Percentiles rank a stretch among this genome's conserved stretches.
Conservation (phyloP, 64 coral and sea anemone genomes). For the Trachythela sp. region DNA sequence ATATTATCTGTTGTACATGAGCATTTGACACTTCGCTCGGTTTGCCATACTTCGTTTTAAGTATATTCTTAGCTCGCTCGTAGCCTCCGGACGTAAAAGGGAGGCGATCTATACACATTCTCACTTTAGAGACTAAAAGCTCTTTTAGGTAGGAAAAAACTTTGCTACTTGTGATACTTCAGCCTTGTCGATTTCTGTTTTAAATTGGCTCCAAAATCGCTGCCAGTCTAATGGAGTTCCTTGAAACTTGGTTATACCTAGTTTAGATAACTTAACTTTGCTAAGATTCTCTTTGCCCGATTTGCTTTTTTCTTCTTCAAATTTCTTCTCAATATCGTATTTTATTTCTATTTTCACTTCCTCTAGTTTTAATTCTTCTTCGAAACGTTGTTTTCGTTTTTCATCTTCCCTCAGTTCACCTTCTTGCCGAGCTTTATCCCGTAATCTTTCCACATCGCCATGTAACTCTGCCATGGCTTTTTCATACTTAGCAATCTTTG, state of each 20-base stretch:
- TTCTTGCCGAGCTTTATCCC: conserved; percentile 14
- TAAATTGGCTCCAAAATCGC: conserved; percentile 42
- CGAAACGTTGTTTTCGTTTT: conserved; percentile 17
- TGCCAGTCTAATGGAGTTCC: conserved; percentile 41
- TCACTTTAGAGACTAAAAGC: conserved; percentile 27
- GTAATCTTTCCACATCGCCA: background rate
- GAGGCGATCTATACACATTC: background rate
- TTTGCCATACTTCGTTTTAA: conserved; percentile 41
- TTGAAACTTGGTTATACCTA: conserved; percentile 29
- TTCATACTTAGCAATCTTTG: background rate
- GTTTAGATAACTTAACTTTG: conserved; percentile 25
- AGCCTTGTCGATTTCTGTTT: conserved; percentile 35
- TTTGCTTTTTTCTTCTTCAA: conserved; percentile 36
- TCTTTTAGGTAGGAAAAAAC: conserved; percentile 36
- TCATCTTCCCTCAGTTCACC: background rate
- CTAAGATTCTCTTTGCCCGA: conserved; percentile 1
- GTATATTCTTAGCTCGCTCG: conserved; percentile 44
- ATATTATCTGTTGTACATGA: conserved; percentile 16
- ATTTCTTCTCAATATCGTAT: conserved; percentile 14
- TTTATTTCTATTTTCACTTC: conserved; percentile 27
- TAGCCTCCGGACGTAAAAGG: conserved; percentile 28
- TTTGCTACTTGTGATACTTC: conserved; percentile 33
- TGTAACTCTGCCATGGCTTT: conserved; percentile 25
- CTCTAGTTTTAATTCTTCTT: conserved; percentile 27
- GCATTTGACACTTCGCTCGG: conserved; percentile 33